Conservation (phyloP, 2,797 vertebrate genomes). For the Mastacembelus armatus region DNA sequence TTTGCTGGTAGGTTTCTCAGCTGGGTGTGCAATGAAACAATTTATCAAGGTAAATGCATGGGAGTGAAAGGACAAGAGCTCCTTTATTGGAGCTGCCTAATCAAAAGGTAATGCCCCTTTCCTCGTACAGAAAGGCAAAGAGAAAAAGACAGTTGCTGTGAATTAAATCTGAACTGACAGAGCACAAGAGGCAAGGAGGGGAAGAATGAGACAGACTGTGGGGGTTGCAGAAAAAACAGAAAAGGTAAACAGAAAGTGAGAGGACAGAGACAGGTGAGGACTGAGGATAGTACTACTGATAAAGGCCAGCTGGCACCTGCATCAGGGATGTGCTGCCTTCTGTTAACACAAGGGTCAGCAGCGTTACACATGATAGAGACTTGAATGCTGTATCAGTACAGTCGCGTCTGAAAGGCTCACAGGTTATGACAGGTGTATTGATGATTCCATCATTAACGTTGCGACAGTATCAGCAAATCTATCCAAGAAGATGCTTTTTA, state of each 20-base stretch:
- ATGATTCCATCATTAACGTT: constrained; percentile 3
- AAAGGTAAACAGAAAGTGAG: constrained; percentile 9
- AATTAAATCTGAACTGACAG: constrained; percentile 36
- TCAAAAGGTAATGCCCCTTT: constrained; percentile 63
- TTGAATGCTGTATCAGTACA: constrained; percentile 23
- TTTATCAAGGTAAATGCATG: constrained; percentile 46
- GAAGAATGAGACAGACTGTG: neutral
- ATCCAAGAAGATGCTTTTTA: too few species aligned
- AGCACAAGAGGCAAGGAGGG: constrained; percentile 9
- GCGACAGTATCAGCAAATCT: neutral
- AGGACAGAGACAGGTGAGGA: neutral
- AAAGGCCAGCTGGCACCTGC: constrained; percentile 51
- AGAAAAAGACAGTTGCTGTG: constrained; percentile 39
- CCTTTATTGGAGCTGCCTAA: constrained; percentile 64
- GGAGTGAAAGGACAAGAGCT: constrained; percentile 44
- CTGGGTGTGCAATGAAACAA: constrained; percentile 66
- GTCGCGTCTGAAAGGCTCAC: neutral
- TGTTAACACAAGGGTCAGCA: constrained; percentile 36
- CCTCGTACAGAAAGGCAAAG: constrained; percentile 36
- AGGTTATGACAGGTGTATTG: neutral
- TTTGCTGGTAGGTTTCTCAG: constrained; percentile 61
- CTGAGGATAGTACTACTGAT: too few species aligned
- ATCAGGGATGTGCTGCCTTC: constrained; percentile 45
- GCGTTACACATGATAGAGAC: constrained; percentile 12
- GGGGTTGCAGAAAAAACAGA: neutral